Evolutionary conservation across 2,888 invertebrate species (phyloP).

Genomic region (Therioaphis trifolii): DNA sequence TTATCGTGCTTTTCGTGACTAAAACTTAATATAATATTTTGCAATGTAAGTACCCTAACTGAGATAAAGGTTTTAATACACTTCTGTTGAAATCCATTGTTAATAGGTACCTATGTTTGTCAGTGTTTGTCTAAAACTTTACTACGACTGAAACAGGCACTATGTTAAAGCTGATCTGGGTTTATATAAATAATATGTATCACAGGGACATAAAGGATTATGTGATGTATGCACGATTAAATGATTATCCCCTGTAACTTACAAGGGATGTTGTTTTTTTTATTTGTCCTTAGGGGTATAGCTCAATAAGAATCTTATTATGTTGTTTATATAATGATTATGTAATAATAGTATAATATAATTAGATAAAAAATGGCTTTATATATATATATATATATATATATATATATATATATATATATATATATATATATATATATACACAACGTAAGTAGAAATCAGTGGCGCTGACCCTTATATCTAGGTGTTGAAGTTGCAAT

Average conservation of each 20-base stretch:
- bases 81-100: slow-evolving; percentile 48
- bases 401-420: no score
- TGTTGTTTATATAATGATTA: slow-evolving; percentile 34
- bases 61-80: slow-evolving; percentile 41
- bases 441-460: no score
- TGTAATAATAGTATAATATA: slow-evolving; percentile 39
- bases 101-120: background rate
- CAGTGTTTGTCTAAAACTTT: slow-evolving; percentile 40
- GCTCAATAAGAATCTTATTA: background rate
- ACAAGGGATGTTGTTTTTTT: slow-evolving; percentile 35
- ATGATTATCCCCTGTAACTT: slow-evolving; percentile 50
- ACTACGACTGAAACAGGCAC: slow-evolving; percentile 21
- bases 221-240: slow-evolving; percentile 19
- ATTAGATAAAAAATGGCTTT: slow-evolving; percentile 28
- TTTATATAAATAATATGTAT: slow-evolving; percentile 51
- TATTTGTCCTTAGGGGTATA: slow-evolving; percentile 1
- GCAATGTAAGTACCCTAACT: slow-evolving; percentile 24
- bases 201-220: slow-evolving; percentile 44
- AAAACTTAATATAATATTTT: background rate
- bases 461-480: no score
- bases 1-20: background rate
- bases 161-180: slow-evolving; percentile 17
- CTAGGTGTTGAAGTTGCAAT: no score
- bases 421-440: no score
- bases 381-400: background rate